Conservation (phyloP, 2,797 vertebrate species). For the Crossoptilon crossoptilon region DNA sequence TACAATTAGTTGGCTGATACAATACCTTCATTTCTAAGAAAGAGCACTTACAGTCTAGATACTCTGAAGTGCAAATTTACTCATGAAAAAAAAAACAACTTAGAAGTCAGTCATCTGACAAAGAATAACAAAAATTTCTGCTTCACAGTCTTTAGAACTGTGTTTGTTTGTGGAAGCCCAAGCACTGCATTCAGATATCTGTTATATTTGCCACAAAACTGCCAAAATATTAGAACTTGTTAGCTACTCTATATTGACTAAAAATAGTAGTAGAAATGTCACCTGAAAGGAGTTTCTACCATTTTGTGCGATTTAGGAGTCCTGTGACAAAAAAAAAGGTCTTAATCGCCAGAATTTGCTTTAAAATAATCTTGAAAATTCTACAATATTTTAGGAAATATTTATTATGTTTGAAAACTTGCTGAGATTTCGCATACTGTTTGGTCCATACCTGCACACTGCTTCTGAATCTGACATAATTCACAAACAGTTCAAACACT, state of each 20-base stretch:
- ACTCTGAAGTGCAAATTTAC: not conserved
- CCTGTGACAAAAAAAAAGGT: slow-evolving; percentile 64
- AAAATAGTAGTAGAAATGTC: slow-evolving; percentile 71
- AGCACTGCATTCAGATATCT: slow-evolving; percentile 42
- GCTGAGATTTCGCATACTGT: slow-evolving; percentile 38
- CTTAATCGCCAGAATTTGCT: slow-evolving; percentile 72
- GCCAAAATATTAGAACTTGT: slow-evolving; percentile 29
- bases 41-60: not conserved
- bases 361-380: slow-evolving; percentile 56
- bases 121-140: not conserved
- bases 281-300: slow-evolving; percentile 72
- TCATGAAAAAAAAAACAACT: not conserved
- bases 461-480: not conserved
- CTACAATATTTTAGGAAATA: slow-evolving; percentile 62
- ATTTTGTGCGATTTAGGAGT: slow-evolving; percentile 69
- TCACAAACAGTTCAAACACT: not conserved
- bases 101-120: not conserved
- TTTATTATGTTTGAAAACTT: slow-evolving; percentile 42
- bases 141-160: not conserved
- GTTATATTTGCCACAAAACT: not conserved
- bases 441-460: slow-evolving; percentile 30
- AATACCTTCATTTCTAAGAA: not conserved
- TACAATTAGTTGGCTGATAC: not conserved
- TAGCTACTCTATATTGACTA: slow-evolving; percentile 49
- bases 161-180: slow-evolving; percentile 61